phyloP scores from a whole-genome alignment of 1,140 invertebrate genomes.

The Bicyclus anynana region DNA sequence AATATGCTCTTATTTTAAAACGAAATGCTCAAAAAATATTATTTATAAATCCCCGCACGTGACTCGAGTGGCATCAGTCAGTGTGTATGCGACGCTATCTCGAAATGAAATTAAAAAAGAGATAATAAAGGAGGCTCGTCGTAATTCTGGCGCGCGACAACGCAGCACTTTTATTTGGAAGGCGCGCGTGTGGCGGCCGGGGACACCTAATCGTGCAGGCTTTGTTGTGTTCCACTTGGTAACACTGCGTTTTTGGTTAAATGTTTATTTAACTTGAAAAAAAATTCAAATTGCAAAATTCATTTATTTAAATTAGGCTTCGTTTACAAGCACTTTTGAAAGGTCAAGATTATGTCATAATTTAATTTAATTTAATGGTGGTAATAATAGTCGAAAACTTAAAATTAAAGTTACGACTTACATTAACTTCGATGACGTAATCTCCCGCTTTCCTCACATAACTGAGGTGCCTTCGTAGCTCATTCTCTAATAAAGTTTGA shows the following conservation, averaged over 20 bases:
- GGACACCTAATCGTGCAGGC: constrained; percentile 58
- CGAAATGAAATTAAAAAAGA: constrained; percentile 74
- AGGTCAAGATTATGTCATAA: no score
- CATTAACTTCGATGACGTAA: no score
- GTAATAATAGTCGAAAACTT: no score
- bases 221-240: constrained; percentile 45
- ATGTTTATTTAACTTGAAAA: background rate
- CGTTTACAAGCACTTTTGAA: no score
- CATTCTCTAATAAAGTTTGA: no score
- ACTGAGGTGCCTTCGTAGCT: no score
- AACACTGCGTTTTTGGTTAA: background rate
- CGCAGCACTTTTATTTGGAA: constrained; percentile 71
- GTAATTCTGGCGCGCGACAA: constrained; percentile 75
- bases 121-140: constrained; percentile 69
- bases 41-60: background rate
- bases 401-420: no score
- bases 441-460: no score
- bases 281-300: no score
- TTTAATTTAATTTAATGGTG: no score
- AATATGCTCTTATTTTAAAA: background rate
- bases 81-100: constrained; percentile 53
- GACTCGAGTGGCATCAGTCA: constrained; percentile 31
- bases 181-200: constrained; percentile 59
- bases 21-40: background rate
- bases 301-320: no score